Conservation (phyloP, 2,113 vertebrate species). For the Bubalus kerabau region DNA sequence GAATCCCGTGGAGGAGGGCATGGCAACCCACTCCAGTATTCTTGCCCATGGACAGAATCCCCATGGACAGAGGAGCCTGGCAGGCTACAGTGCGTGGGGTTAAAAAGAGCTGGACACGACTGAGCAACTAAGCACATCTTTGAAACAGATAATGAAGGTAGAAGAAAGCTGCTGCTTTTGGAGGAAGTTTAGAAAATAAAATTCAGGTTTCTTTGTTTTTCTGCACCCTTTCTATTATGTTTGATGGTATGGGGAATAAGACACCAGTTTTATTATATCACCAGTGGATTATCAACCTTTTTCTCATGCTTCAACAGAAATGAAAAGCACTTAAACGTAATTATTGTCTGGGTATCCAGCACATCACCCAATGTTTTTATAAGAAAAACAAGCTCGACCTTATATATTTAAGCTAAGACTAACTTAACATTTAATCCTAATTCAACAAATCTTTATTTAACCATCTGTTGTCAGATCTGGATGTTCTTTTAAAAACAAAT, state of each 20-base stretch:
- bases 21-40: neutral
- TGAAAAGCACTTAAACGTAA: neutral
- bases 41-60: neutral
- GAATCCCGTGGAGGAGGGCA: neutral
- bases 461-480: neutral
- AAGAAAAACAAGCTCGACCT: neutral
- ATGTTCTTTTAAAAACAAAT: neutral
- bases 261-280: neutral
- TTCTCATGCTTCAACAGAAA: slow-evolving; percentile 18
- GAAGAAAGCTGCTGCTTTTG: neutral
- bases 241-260: neutral
- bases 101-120: neutral
- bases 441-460: neutral
- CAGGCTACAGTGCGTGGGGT: neutral
- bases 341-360: neutral
- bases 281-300: neutral
- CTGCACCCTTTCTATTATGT: neutral
- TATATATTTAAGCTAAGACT: neutral
- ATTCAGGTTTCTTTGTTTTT: neutral
- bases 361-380: neutral
- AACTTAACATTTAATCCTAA: neutral
- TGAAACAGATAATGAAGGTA: neutral
- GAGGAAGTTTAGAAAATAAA: slow-evolving; percentile 21
- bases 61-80: neutral
- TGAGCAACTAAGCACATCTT: neutral